Evolutionary conservation across 2,113 vertebrate genomes (phyloP).

Genomic region (Colaptes auratus): DNA sequence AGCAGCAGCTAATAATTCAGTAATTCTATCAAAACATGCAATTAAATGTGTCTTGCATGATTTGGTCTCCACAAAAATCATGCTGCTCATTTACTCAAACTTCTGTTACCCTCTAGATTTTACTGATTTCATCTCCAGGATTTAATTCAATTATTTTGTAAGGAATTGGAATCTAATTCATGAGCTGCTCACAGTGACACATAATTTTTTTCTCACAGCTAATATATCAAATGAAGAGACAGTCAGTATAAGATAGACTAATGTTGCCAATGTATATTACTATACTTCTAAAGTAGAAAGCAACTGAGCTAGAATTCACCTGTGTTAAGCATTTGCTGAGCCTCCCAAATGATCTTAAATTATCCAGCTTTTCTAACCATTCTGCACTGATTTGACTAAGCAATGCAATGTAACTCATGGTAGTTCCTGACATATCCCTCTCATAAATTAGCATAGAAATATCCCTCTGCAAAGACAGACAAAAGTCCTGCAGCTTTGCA

Average conservation of each 20-base stretch:
- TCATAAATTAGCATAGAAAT: not conserved
- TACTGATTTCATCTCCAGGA: not conserved
- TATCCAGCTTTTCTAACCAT: not conserved
- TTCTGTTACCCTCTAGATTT: slow-evolving; percentile 47
- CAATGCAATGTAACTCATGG: not conserved
- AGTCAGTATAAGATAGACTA: not conserved
- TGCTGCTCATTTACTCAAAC: slow-evolving; percentile 55
- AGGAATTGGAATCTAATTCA: slow-evolving; percentile 49
- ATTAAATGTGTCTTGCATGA: slow-evolving; percentile 60
- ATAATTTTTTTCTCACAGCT: slow-evolving; percentile 26
- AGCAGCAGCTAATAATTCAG: slow-evolving; percentile 47
- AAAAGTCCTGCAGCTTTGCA: not conserved
- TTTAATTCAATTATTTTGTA: slow-evolving; percentile 48
- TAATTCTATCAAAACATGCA: slow-evolving; percentile 53
- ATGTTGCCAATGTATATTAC: not conserved
- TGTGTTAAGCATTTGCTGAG: not conserved
- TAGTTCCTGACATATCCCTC: not conserved
- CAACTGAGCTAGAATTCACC: not conserved
- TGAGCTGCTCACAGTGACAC: slow-evolving; percentile 7
- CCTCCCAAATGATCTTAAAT: not conserved
- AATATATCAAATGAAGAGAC: slow-evolving; percentile 9
- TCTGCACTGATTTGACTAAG: not conserved
- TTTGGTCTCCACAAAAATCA: slow-evolving; percentile 59
- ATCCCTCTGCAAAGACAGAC: not conserved
- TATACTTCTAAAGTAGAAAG: not conserved